Base-by-base conservation (phyloP, 2,113 vertebrate genomes). In the Takifugu bimaculatus region DNA sequence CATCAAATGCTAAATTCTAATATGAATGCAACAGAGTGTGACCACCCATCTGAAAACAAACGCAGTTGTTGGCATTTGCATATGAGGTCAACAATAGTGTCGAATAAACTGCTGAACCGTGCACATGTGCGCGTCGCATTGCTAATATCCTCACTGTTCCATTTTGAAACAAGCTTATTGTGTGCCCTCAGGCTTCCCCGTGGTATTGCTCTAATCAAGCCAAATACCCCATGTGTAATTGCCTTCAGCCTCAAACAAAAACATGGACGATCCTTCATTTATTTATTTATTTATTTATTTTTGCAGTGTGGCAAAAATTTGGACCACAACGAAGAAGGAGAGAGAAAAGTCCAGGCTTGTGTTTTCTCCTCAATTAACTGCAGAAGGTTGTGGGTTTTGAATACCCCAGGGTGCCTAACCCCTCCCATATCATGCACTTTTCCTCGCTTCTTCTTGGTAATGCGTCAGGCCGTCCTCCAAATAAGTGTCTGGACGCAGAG, bases 201-300 rank as follows among this genome's bases (percentile, higher is more conserved):
- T 74, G 57, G 81, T 83, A 63, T 74, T 28, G 29, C 72, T 81
- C 76, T 78, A 81, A 88, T 83, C 68, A 84, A 64, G 60, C 67
- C 63, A 54, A 78, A 74, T 75, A 68, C 68, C 72, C 71, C 51
- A 75, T 60, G 69, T 80, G 63, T 75, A 72, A 74, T 79, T 77
- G 65, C 58, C 58, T 70, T 63, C 55, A 66, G 61, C 59, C 75
- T 80, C 60, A 55, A 62, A 70, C 54, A 44, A 49, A 68, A 68
- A 77, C 76, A 78, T 27, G 49, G 54, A 68, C 63, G 11, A 26
- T n/a, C 49, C 45, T 63, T 58, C 50, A 53, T 50, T 56, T 26
- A 10, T 39, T 39, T 50, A 53, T 50, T 56, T 26, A 10, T 39
- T 39, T 50, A 20, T 28, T 20, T 52, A 60, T 45, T 63, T 77